phyloP scores from a whole-genome alignment of 2,113 vertebrate species.

The Daubentonia madagascariensis region DNA sequence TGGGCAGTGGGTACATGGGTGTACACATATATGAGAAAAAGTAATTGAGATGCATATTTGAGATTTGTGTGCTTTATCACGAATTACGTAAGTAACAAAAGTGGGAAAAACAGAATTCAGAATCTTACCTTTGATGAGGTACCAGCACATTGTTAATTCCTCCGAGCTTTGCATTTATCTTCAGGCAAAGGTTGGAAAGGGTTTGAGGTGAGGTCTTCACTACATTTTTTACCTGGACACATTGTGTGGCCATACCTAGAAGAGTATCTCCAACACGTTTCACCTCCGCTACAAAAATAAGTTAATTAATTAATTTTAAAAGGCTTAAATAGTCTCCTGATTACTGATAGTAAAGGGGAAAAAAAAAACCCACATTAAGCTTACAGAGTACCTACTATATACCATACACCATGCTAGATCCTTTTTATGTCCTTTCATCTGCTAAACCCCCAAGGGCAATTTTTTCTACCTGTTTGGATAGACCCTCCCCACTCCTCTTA shows the following conservation, averaged over 20 bases:
- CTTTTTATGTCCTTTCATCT: not conserved
- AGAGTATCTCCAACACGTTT: slow-evolving; percentile 98
- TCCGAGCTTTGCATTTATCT: slow-evolving; percentile 99
- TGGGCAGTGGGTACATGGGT: not conserved
- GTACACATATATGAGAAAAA: not conserved
- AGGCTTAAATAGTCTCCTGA: not conserved
- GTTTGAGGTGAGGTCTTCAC: slow-evolving; percentile 99
- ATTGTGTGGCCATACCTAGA: slow-evolving; percentile 98
- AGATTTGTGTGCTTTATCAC: not conserved
- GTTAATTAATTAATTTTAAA: not conserved
- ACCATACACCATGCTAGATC: not conserved
- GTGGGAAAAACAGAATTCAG: not conserved
- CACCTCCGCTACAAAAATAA: slow-evolving; percentile 90
- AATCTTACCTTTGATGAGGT: slow-evolving; percentile 95
- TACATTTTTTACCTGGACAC: slow-evolving; percentile 99
- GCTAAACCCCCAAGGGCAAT: not conserved
- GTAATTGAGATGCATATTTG: not conserved
- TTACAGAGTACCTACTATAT: not conserved
- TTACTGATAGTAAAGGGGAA: not conserved
- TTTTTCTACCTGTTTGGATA: not conserved
- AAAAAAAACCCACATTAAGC: not conserved
- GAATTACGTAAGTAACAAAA: not conserved
- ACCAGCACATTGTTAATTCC: slow-evolving; percentile 99
- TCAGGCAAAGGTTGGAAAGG: slow-evolving; percentile 98
- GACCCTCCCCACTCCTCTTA: not conserved